A percentile compares a stretch with the other conserved stretches of the same genome.
These are phyloP conservation scores for Ptychochromis oligacanthus DNA, from an alignment of 2,113 vertebrate species.

Conservation along the genomic window DNA sequence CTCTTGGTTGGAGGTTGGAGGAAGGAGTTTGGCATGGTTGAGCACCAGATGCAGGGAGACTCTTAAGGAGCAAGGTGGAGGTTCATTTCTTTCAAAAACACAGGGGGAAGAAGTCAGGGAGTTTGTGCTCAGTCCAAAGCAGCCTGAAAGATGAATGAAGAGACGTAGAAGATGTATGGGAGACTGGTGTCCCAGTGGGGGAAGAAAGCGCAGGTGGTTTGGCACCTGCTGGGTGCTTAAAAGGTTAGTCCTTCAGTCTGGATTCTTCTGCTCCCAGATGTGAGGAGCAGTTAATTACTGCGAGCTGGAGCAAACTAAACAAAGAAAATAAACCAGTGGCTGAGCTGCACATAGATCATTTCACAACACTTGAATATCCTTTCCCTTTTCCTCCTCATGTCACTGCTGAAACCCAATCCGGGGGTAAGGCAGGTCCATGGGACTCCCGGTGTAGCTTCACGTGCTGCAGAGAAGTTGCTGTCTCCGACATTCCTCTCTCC, in stretches of 20 bases:
- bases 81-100: slow-evolving; percentile 46
- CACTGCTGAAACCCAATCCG: slow-evolving; percentile 61
- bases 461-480: slow-evolving; percentile 54
- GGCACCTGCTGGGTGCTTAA: slow-evolving; percentile 57
- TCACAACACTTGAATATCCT: not conserved
- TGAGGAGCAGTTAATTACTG: slow-evolving; percentile 11
- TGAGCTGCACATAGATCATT: not conserved
- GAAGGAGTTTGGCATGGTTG: slow-evolving; percentile 17
- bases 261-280: slow-evolving; percentile 24
- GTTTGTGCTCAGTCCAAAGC: slow-evolving; percentile 47
- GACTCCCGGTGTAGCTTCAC: slow-evolving; percentile 21
- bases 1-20: not conserved
- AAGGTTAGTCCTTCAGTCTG: not conserved
- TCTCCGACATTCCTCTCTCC: slow-evolving; percentile 55
- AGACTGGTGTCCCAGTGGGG: not conserved
- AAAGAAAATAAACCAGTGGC: slow-evolving; percentile 56
- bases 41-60: slow-evolving; percentile 57
- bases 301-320: slow-evolving; percentile 33
- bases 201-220: slow-evolving; percentile 54
- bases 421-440: slow-evolving; percentile 49
- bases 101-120: slow-evolving; percentile 34
- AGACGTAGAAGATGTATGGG: not conserved
- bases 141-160: slow-evolving; percentile 20
- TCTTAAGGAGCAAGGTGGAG: slow-evolving; percentile 14
- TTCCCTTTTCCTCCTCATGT: slow-evolving; percentile 10